Conservation (phyloP, 2,888 invertebrate species). For the Cephus spinipes region DNA sequence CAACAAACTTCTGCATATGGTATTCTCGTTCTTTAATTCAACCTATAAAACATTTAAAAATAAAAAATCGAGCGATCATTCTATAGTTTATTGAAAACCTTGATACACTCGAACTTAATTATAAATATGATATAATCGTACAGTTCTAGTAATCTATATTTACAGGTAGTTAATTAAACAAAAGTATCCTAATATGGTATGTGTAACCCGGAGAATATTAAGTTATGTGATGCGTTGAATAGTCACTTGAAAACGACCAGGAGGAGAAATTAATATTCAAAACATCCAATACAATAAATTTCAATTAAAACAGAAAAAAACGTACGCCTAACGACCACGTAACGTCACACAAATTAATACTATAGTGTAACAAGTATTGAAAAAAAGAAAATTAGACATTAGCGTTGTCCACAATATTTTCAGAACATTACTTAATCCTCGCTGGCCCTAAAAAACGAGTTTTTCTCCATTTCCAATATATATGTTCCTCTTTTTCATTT, state of each 20-base stretch:
- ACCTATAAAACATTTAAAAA: not conserved
- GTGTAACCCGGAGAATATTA: conserved; percentile 36
- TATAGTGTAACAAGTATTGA: not conserved
- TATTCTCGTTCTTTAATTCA: conserved; percentile 26
- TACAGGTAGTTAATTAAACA: conserved; percentile 55
- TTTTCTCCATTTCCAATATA: conserved; percentile 14
- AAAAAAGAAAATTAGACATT: not conserved
- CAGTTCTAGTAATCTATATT: conserved; percentile 51
- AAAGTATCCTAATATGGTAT: conserved; percentile 39
- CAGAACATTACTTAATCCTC: conserved; percentile 66
- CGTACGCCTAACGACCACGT: not conserved
- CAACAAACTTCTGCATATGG: not conserved
- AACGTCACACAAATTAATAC: not conserved
- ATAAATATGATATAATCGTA: conserved; percentile 54
- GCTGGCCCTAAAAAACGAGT: conserved; percentile 49
- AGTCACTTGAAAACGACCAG: conserved; percentile 51
- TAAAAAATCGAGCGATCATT: conserved; percentile 4
- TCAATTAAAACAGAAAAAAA: not conserved
- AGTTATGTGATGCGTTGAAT: conserved; percentile 28
- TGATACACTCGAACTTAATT: conserved; percentile 55
- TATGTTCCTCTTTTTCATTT: conserved; percentile 15
- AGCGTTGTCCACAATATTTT: not conserved
- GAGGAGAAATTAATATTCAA: conserved; percentile 65
- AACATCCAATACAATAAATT: not conserved
- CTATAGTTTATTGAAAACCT: conserved; percentile 57